Evolutionary conservation across 2,888 invertebrate genomes (phyloP), one percentile per base, ranked within the genome.

Genomic region (Oligia fasciuncula): DNA sequence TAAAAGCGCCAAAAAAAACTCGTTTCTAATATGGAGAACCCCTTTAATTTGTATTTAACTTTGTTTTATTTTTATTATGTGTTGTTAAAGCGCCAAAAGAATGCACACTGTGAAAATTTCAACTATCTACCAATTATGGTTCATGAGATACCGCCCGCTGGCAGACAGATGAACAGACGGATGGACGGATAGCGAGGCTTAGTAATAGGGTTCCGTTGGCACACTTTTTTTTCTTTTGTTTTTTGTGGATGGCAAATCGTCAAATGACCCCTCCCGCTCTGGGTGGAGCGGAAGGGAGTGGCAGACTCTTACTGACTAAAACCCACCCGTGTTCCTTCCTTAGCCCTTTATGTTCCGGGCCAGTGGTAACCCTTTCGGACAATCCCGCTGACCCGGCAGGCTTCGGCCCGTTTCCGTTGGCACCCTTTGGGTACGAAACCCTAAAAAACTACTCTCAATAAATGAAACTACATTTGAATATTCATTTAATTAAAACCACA

Each of bases 401-500:
- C 29, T 29, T 29, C 29, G 29, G 29, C 29, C 29, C 29, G 29
- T 29, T 29, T 29, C 29, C 29, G 29, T 35, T 35, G 35, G 57
- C 57, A 57, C 57, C 57, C 23, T 57, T 57, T 57, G 23, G 6
- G 9, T 57, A 57, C 3, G 57, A 11, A 23, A 57, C 57, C 79
- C n/a, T n/a, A 62, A 72, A 66, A 66, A 71, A 17, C n/a, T 19
- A 2, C 8, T 60, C 60, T 19, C 4, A 35, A 76, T 40, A 43
- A 43, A 81, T 46, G 49, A 19, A 65, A 40, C 4, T 3, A 40
- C 2, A 51, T 66, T 67, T 62, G 17, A 83, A 68, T 49, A n/a
- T 54, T 54, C 13, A 67, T 43, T 29, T 14, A 0, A 19, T 66
- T 60, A 51, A 73, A 60, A 51, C 54, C 80, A 29, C 67, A 83